These are phyloP conservation scores for Pseudocheirus occidentalis DNA, from an alignment of 2,797 vertebrate species.

Conservation along the genomic window DNA sequence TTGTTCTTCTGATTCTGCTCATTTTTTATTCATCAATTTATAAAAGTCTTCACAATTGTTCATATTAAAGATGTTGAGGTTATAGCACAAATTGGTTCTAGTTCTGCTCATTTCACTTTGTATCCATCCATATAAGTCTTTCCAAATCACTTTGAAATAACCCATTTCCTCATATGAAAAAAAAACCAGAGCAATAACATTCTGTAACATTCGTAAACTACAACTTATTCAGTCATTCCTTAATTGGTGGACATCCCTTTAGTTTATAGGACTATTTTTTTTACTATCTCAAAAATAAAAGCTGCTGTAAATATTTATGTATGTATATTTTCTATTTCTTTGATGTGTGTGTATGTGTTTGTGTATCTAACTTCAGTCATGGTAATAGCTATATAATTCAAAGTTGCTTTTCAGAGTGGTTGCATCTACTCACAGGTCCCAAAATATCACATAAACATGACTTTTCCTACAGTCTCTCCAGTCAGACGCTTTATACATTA, in stretches of 20 bases:
- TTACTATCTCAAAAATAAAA: not conserved
- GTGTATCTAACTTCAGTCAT: not conserved
- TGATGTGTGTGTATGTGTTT: not conserved
- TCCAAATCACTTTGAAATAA: not conserved
- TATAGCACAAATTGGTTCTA: not conserved
- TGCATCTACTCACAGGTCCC: not conserved
- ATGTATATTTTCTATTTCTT: not conserved
- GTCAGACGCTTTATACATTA: not conserved
- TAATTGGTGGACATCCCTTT: not conserved
- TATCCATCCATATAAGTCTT: not conserved
- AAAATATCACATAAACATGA: not conserved
- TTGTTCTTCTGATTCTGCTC: not conserved
- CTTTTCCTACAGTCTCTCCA: not conserved
- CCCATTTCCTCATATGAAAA: not conserved
- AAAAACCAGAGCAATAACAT: not conserved
- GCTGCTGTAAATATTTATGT: not conserved
- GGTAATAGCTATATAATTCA: not conserved
- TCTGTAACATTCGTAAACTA: not conserved
- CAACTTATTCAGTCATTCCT: not conserved
- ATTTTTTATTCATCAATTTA: not conserved
- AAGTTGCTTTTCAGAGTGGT: not conserved
- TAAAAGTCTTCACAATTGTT: not conserved
- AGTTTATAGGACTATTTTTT: not conserved
- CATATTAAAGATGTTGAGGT: not conserved
- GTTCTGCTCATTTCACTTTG: not conserved